Evolutionary conservation across 2,888 invertebrate species (phyloP).

Genomic region (Pedicia rivosa): DNA sequence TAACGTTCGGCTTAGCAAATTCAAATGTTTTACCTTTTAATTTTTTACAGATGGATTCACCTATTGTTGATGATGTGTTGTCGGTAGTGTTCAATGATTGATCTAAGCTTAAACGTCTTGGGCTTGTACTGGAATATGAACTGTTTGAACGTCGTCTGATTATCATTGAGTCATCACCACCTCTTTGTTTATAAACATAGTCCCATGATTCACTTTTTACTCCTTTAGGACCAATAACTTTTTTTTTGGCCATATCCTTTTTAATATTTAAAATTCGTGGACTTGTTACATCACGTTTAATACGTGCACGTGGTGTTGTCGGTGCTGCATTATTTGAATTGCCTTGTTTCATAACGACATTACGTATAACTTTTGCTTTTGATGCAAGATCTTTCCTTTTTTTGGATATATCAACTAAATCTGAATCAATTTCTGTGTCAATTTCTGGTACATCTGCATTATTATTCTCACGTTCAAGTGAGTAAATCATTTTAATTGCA

Average conservation of each 20-base stretch:
- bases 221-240: slow-evolving; percentile 2
- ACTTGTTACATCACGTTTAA: no score
- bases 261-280: no score
- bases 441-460: no score
- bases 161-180: slow-evolving; percentile 64
- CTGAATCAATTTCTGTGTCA: no score
- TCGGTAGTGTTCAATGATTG: no score
- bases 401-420: no score
- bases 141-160: slow-evolving; percentile 71
- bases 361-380: slow-evolving; percentile 43
- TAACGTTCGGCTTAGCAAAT: slow-evolving; percentile 26
- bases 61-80: no score
- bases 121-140: slow-evolving; percentile 58
- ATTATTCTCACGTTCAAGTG: slow-evolving; percentile 39
- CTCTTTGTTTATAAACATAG: slow-evolving; percentile 42
- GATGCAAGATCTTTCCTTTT: no score
- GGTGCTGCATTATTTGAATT: not conserved
- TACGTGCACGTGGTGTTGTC: slow-evolving; percentile 17
- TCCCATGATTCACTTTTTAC: slow-evolving; percentile 33
- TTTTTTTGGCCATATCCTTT: no score
- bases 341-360: no score
- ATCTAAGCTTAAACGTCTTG: slow-evolving; percentile 40
- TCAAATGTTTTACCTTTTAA: no score
- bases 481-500: slow-evolving; percentile 70
- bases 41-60: no score